Base-by-base conservation (phyloP, 2,797 vertebrate genomes). In the Typhlichthys subterraneus region DNA sequence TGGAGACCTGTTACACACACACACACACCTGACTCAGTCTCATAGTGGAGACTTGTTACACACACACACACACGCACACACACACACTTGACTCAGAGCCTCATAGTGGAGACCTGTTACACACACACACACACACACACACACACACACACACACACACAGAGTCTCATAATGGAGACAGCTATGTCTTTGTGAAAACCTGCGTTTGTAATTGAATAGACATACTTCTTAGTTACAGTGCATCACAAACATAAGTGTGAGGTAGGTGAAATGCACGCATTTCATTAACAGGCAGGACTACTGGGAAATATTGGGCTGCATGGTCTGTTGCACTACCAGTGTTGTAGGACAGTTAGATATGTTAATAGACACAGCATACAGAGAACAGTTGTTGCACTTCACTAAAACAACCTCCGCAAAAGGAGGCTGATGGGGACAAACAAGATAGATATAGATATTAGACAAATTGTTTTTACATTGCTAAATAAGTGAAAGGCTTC, bases 401-500 rank as follows among this genome's bases (percentile, higher is more conserved):
- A 58, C 11, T 2, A 33, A 5, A 14, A 19, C 17, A 58, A 57
- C 23, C 46, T 42, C 11, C 46, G 53, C 12, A 12, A 23, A 38
- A 0, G 12, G 29, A 38, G 23, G 33, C 13, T 38, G 15, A 49
- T 45, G 33, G 11, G 60, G 56, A 48, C 5, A 47, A 65, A 57
- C n/a, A n/a, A 29, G 23, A 29, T 29, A 29, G 23, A 29, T 29
- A 29, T 29, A 29, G 23, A 29, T 53, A 53, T 60, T 54, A 31
- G n/a, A 53, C 15, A 42, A 33, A 57, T 61, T 33, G 14, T 46
- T 45, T 57, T 60, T 13, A 38, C 31, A 53, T 23, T 6, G 29
- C 47, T 65, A 47, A 49, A 31, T 17, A 65, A 19, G 12, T 12
- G 1, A 56, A 61, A 45, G 42, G 60, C n/a, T 54, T 38, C 42